phyloP scores from a whole-genome alignment of 2,113 vertebrate species.

The Stegastes partitus region DNA sequence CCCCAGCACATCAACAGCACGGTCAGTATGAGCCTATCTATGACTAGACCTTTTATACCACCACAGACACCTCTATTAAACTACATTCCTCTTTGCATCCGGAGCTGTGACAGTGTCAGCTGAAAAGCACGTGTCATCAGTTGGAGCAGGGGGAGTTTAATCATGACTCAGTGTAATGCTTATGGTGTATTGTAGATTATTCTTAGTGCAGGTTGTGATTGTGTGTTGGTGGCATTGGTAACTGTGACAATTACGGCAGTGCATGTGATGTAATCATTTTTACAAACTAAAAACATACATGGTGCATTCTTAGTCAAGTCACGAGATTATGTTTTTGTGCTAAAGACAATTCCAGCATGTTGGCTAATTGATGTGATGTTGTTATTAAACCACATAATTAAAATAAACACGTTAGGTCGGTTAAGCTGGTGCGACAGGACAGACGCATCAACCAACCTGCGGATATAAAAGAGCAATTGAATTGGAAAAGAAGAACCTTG shows the following conservation, averaged over 20 bases:
- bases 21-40: slow-evolving; percentile 67
- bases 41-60: background rate
- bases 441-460: too few relatives aligned
- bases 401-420: background rate
- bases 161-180: background rate
- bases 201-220: background rate
- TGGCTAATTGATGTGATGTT: background rate
- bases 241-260: background rate
- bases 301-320: too few relatives aligned
- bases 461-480: too few relatives aligned
- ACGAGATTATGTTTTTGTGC: too few relatives aligned
- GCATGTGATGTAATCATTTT: too few relatives aligned
- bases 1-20: slow-evolving; percentile 99
- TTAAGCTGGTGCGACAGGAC: too few relatives aligned
- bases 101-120: background rate
- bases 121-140: background rate
- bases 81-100: background rate
- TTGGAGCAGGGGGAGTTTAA: background rate
- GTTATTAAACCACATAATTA: background rate
- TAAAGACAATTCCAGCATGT: background rate
- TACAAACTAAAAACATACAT: too few relatives aligned
- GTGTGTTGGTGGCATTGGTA: background rate
- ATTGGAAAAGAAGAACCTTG: too few relatives aligned
- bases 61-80: slow-evolving; percentile 16
- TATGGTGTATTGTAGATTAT: background rate